phyloP scores from a whole-genome alignment of 2,113 vertebrate genomes.

The Prunella himalayana region DNA sequence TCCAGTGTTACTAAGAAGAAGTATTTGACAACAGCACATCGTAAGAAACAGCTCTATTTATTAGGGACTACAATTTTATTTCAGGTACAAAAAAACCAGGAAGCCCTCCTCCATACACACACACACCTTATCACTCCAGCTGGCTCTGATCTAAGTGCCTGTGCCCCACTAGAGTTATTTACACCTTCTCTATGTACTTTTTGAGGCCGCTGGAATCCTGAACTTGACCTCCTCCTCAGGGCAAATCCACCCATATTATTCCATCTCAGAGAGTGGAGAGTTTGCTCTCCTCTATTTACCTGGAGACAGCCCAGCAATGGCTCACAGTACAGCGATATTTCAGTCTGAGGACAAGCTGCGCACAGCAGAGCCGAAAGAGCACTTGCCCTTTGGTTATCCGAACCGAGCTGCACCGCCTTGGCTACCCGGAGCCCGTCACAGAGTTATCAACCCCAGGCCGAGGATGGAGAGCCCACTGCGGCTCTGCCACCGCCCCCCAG shows the following conservation, averaged over 20 bases:
- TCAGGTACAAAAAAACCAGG: neutral
- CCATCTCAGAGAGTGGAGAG: neutral
- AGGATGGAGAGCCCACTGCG: neutral
- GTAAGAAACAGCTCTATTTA: neutral
- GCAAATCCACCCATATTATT: neutral
- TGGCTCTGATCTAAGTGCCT: neutral
- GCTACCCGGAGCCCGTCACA: neutral
- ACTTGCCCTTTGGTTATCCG: neutral
- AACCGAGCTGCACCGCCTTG: rapidly evolving
- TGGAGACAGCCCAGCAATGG: neutral
- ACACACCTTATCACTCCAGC: neutral
- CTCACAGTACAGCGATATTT: neutral
- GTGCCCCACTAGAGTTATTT: neutral
- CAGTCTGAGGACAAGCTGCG: neutral
- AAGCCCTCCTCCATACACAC: neutral
- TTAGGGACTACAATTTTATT: neutral
- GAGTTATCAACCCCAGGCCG: neutral
- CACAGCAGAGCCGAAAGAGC: neutral
- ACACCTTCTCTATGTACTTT: neutral
- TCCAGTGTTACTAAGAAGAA: neutral
- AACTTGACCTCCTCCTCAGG: neutral
- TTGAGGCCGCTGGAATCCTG: neutral
- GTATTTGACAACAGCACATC: neutral
- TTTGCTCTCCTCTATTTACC: neutral
- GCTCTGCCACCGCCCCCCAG: neutral